Percentiles rank a stretch among this genome's conserved stretches.
Conservation (phyloP, 1,140 invertebrate species). For the Polyergus mexicanus region DNA sequence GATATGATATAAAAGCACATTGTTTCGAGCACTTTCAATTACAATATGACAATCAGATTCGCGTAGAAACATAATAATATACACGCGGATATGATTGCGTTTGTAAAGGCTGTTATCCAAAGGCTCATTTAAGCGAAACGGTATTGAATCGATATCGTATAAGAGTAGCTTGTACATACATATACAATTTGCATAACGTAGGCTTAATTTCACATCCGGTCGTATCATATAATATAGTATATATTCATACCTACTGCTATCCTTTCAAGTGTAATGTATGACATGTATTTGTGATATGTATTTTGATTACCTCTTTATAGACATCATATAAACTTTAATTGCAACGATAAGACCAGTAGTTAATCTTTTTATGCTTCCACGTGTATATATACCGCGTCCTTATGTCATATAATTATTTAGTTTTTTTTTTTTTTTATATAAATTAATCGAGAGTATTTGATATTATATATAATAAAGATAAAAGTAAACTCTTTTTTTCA, state of each 20-base stretch:
- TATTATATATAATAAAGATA: neutral
- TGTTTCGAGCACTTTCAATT: neutral
- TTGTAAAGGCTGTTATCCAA: constrained; percentile 27
- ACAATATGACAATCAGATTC: neutral
- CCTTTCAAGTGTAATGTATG: neutral
- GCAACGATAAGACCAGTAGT: neutral
- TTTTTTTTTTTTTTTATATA: neutral
- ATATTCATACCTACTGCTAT: neutral
- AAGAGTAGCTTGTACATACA: neutral
- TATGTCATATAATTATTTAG: neutral
- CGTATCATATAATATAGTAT: neutral
- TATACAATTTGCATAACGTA: neutral
- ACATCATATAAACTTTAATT: neutral
- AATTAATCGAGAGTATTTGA: neutral
- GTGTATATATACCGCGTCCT: neutral
- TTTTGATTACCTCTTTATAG: neutral
- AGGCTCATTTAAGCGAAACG: constrained; percentile 38
- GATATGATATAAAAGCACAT: neutral
- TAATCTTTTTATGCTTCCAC: neutral
- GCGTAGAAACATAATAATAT: constrained; percentile 28
- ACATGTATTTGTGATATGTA: constrained; percentile 4
- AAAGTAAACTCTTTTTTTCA: neutral
- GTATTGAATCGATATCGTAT: constrained; percentile 36
- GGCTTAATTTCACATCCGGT: constrained; percentile 35
- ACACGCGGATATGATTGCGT: neutral